Base-by-base conservation (phyloP, 2,797 vertebrate genomes). In the Huso huso region DNA sequence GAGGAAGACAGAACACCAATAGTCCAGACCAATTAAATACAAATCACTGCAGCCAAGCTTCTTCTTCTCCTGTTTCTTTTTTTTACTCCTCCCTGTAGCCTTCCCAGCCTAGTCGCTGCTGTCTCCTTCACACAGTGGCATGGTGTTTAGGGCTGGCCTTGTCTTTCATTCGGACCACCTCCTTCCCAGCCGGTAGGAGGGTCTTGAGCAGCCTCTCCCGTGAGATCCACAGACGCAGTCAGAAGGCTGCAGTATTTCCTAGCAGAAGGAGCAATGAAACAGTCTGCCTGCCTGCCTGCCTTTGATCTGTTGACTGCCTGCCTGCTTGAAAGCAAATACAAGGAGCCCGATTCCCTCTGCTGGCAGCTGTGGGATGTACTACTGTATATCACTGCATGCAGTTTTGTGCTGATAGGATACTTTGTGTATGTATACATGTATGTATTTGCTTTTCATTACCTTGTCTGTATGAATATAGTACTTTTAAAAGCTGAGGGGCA, bases 331-430 rank as follows among this genome's bases (percentile, higher is more conserved):
- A 77, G 78, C 79, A 66, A 80, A 84, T 81, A 68, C 61, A 63
- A 83, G 83, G 71, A 79, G 84, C 86, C 72, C 84, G 86, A 88
- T 89, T 87, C 82, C 85, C 88, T 87, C 87, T 88, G 73, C 91
- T 88, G 89, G 87, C 78, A 81, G 81, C 73, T 72, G 74, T 53
- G 61, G 71, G 70, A 61, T 8, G 18, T 18, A 48, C 75, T 74
- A 77, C 79, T 6, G 37, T 55, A 37, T 37, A 37, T 37, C 37
- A 37, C 37, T 37, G 5, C 37, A 37, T 37, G 37, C 37, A 37
- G 37, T 37, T 5, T 37, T 37, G 1, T 37, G 37, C 37, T 37
- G 37, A 37, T 1, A 37, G 37, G 37, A 1, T 1, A 37, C 37
- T 37, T 37, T 37, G 37, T 37, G 37, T 37, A 37, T 37, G 18